These are phyloP conservation scores for Melieria crassipennis DNA, from an alignment of 2,888 invertebrate species.

Conservation along the genomic window DNA sequence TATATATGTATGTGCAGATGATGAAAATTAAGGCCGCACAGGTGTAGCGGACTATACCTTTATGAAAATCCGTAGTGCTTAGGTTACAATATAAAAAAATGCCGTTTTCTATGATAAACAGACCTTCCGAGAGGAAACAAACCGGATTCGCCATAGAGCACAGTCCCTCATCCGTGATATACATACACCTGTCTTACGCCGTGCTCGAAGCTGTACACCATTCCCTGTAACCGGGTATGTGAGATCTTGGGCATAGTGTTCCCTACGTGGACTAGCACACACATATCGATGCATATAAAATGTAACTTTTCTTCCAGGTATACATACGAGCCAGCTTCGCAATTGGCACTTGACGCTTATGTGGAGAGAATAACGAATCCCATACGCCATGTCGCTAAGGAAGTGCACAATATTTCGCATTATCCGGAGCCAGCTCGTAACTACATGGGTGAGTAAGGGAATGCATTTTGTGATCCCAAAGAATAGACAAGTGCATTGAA, in stretches of 20 bases:
- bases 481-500: too few relatives aligned
- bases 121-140: constrained; percentile 86
- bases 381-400: constrained; percentile 71
- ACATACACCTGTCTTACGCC: constrained; percentile 79
- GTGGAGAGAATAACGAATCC: constrained; percentile 75
- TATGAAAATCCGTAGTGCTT: too few relatives aligned
- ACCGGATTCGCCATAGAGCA: constrained; percentile 82
- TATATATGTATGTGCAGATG: too few relatives aligned
- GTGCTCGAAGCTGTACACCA: constrained; percentile 71
- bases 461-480: too few relatives aligned
- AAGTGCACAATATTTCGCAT: constrained; percentile 73
- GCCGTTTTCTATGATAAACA: constrained; percentile 58
- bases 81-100: too few relatives aligned
- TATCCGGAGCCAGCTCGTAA: constrained; percentile 76
- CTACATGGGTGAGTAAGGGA: constrained; percentile 71
- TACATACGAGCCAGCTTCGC: constrained; percentile 64
- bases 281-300: neutral
- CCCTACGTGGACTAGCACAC: too few relatives aligned
- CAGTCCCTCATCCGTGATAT: constrained; percentile 78
- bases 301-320: neutral
- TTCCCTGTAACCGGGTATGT: constrained; percentile 62
- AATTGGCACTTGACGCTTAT: constrained; percentile 73
- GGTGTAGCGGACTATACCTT: too few relatives aligned
- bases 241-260: too few relatives aligned
- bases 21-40: too few relatives aligned